Base-by-base conservation (phyloP, 2,888 invertebrate genomes). In the Teleogryllus oceanicus region DNA sequence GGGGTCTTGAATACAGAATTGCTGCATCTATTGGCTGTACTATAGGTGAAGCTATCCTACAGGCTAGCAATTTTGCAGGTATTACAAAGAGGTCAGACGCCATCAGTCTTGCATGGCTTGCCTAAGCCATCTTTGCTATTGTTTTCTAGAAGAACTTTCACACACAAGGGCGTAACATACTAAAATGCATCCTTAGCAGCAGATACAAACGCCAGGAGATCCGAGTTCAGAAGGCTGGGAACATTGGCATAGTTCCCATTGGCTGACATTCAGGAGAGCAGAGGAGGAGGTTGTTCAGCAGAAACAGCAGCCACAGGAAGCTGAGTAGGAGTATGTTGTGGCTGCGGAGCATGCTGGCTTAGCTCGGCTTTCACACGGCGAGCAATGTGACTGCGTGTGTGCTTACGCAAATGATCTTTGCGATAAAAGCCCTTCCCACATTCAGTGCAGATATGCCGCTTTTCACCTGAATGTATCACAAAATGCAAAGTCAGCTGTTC, bases 381-480 rank as follows among this genome's bases (percentile, higher is more conserved):
- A 75, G 94, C 94, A 86, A 95, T 94, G 86, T 95, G 95, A 82
- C 94, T 94, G 76, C 94, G 91, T 75, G 94, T 94, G 86, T 95
- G 95, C 86, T 95, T 95, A 84, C 94, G 91, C 82, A 96, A 89
- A 87, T 95, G 95, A 87, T 95, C 95, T 85, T 95, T 95, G 83
- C 96, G 92, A 88, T 96, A 95, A 88, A 96, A 96, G 80, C 94
- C 95, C 89, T 96, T 95, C 82, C 95, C 95, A 85, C 96, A 96
- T 87, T 95, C 95, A 81, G 93, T 92, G 87, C 96, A 96, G 16
- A 94, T 90, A 84, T 96, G 95, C 83, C 95, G 90, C 87, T 96
- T 96, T 87, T 95, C 95, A 2, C 96, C 96, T 16, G 95, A 95
- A 87, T 96, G 96, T 85, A 96, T 96, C 83, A 96, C 95, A 87